Evolutionary conservation across 2,113 vertebrate species (phyloP).

Genomic region (Pagrus major): DNA sequence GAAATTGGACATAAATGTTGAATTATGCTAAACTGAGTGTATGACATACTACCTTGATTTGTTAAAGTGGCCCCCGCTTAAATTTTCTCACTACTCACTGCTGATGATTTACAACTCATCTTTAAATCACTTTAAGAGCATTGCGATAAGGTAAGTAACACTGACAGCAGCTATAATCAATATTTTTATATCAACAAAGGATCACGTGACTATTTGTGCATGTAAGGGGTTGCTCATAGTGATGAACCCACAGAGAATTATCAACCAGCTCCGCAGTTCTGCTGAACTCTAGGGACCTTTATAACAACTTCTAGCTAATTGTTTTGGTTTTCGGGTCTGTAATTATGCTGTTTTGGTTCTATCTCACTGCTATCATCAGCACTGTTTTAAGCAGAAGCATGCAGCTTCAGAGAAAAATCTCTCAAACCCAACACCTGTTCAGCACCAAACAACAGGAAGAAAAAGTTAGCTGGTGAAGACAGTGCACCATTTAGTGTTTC

Average conservation of each 20-base stretch:
- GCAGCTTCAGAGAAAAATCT: no score
- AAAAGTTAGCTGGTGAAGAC: background rate
- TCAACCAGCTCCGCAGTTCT: no score
- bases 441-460: background rate
- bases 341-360: background rate
- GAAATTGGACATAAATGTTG: constrained; percentile 29
- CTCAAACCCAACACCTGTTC: background rate
- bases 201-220: no score
- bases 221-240: no score
- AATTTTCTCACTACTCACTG: background rate
- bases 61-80: background rate
- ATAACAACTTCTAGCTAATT: no score
- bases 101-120: background rate
- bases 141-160: background rate
- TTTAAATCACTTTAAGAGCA: background rate
- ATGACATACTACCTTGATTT: background rate
- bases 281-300: no score
- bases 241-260: no score
- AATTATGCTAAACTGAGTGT: background rate
- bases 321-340: background rate
- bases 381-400: background rate
- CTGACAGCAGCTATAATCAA: background rate
- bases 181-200: background rate
- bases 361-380: background rate
- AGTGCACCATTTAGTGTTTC: background rate